Percentiles rank a stretch among this genome's conserved stretches.
Conservation (phyloP, 2,797 vertebrate species). For the Ctenosaura bakeri region DNA sequence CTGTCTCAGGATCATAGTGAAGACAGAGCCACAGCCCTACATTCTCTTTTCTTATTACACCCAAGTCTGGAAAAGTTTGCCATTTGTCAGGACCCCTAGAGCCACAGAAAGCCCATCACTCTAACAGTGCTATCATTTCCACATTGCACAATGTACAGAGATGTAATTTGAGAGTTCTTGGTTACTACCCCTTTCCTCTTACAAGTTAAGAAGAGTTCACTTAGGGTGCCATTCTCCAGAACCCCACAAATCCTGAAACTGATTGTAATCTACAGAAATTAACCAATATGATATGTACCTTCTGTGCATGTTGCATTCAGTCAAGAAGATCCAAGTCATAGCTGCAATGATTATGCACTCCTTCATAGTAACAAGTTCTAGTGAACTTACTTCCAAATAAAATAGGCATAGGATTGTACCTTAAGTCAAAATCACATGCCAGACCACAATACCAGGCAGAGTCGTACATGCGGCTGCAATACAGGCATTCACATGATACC, state of each 20-base stretch:
- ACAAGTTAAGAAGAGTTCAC: not conserved
- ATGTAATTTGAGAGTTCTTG: not conserved
- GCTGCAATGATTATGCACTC: not conserved
- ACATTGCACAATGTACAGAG: not conserved
- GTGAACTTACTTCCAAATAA: not conserved
- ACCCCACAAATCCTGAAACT: not conserved
- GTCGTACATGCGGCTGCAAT: not conserved
- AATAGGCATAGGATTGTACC: too few species aligned
- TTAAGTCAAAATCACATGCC: not conserved
- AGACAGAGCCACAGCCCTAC: too few species aligned
- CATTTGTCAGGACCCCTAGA: not conserved
- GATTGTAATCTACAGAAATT: not conserved
- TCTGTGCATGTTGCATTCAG: not conserved
- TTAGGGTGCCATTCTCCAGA: not conserved
- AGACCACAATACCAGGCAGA: not conserved
- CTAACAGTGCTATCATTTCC: not conserved
- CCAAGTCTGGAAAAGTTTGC: not conserved
- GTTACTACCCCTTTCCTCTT: not conserved
- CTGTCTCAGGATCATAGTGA: too few species aligned
- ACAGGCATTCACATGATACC: not conserved
- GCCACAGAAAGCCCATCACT: too few species aligned
- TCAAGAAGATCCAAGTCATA: not conserved
- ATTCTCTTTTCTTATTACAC: not conserved
- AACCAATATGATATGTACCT: not conserved
- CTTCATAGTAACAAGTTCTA: not conserved